A percentile compares a stretch with the other conserved stretches of the same genome.
Conservation (phyloP, 2,888 invertebrate species). For the Epicampocera succincta region DNA sequence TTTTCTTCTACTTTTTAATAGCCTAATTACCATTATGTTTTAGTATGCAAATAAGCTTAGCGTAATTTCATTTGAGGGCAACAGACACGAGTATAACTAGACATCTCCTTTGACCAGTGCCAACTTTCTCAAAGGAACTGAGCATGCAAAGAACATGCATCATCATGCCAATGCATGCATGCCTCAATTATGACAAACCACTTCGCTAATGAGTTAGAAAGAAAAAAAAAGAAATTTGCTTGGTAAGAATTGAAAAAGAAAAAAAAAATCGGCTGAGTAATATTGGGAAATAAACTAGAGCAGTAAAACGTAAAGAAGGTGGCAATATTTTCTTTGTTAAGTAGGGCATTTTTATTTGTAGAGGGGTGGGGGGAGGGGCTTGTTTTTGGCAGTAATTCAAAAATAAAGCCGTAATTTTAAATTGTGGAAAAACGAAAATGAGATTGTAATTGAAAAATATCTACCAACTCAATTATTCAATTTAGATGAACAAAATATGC, state of each 20-base stretch:
- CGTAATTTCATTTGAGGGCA: neutral
- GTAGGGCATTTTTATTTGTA: neutral
- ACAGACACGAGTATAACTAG: neutral
- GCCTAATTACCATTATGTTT: slow-evolving; percentile 61
- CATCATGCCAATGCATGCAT: slow-evolving; percentile 19
- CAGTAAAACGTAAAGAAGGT: slow-evolving; percentile 2
- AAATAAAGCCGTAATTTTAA: neutral
- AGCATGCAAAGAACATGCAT: slow-evolving; percentile 17
- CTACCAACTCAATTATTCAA: neutral
- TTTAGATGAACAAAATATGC: neutral
- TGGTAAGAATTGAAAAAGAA: slow-evolving; percentile 4
- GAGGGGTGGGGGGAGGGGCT: too few relatives aligned
- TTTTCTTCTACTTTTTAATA: neutral
- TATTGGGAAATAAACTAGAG: slow-evolving; percentile 20
- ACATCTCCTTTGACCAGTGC: slow-evolving; percentile 45
- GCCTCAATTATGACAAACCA: slow-evolving; percentile 33
- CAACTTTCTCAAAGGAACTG: slow-evolving; percentile 41
- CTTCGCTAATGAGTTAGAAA: slow-evolving; percentile 61
- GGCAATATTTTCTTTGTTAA: neutral
- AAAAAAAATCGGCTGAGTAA: slow-evolving; percentile 15
- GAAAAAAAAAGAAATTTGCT: slow-evolving; percentile 23
- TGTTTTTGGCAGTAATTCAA: slow-evolving; percentile 46
- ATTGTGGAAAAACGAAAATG: slow-evolving; percentile 2
- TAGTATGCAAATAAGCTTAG: slow-evolving; percentile 52
- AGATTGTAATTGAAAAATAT: slow-evolving; percentile 8